phyloP scores from a whole-genome alignment of 2,113 vertebrate species.

The Odontesthes bonariensis region DNA sequence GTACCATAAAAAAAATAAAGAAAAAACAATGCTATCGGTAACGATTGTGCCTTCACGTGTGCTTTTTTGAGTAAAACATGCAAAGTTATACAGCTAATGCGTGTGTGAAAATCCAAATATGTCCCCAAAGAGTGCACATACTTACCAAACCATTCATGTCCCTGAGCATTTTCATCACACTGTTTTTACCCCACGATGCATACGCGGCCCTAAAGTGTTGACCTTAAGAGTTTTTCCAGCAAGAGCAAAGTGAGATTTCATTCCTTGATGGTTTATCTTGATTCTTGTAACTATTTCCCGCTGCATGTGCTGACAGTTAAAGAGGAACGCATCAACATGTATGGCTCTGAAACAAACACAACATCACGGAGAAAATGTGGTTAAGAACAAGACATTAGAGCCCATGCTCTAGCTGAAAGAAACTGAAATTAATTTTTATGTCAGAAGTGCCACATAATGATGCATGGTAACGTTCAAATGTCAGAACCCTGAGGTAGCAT shows the following conservation, averaged over 20 bases:
- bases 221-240: constrained; percentile 26
- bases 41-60: constrained; percentile 32
- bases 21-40: constrained; percentile 33
- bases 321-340: background rate
- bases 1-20: constrained; percentile 31
- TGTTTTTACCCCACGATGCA: background rate
- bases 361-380: background rate
- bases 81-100: constrained; percentile 9
- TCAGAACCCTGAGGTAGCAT: background rate
- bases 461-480: constrained; percentile 7
- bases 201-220: constrained; percentile 20
- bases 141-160: constrained; percentile 31
- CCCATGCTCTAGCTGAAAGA: background rate
- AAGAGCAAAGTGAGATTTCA: constrained; percentile 13
- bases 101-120: constrained; percentile 24
- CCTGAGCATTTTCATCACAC: constrained; percentile 22
- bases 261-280: constrained; percentile 26
- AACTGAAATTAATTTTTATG: background rate
- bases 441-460: background rate
- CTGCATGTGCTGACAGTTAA: background rate
- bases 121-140: constrained; percentile 12
- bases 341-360: background rate
- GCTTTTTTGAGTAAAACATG: constrained; percentile 26
- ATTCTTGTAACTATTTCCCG: constrained; percentile 26
- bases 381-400: background rate